A percentile compares a stretch with the other conserved stretches of the same genome.
These are phyloP conservation scores for Cossypha dichroa DNA, from an alignment of 2,797 vertebrate species.

Conservation along the genomic window DNA sequence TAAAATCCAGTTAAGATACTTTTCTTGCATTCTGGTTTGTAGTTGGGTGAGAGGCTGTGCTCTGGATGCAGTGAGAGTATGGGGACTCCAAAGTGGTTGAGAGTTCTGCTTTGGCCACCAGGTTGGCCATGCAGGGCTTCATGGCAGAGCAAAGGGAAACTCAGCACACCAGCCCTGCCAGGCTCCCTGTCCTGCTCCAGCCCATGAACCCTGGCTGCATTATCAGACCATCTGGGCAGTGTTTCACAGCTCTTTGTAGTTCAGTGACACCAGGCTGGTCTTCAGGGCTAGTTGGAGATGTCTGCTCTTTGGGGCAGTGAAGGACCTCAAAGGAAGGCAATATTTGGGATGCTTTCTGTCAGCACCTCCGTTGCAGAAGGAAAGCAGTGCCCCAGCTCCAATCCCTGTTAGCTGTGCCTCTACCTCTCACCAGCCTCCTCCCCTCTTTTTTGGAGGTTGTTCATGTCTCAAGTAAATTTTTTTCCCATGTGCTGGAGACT, in stretches of 20 bases:
- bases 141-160: background rate
- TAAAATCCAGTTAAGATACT: background rate
- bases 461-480: background rate
- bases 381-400: background rate
- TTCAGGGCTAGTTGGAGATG: background rate
- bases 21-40: background rate
- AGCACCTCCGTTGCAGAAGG: background rate
- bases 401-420: background rate
- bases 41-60: background rate
- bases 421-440: background rate
- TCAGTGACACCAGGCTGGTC: background rate
- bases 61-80: background rate
- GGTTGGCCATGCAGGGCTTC: background rate
- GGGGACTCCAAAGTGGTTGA: background rate
- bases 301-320: rapidly evolving
- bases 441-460: background rate
- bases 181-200: background rate
- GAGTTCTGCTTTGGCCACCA: background rate
- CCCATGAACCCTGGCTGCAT: background rate
- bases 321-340: background rate
- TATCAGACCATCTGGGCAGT: background rate
- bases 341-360: background rate
- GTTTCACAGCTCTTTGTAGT: background rate
- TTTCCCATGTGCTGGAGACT: background rate
- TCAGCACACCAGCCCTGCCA: background rate